phyloP scores from a whole-genome alignment of 1,140 invertebrate genomes.

The Tetramorium alpestre region DNA sequence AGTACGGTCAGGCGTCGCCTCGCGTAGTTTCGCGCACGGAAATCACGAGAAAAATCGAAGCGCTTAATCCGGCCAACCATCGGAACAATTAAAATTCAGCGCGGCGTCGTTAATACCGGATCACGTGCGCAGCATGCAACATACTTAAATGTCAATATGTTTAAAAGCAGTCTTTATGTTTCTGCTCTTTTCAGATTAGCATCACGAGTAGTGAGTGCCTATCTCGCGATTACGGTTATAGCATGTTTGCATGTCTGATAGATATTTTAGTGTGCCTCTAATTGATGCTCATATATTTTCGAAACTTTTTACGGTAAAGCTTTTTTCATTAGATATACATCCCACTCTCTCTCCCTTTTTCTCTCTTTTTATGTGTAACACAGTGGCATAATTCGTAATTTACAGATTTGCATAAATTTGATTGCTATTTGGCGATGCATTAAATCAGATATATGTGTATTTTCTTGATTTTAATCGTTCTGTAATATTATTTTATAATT shows the following conservation, averaged over 20 bases:
- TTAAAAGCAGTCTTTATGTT: slow-evolving; percentile 44
- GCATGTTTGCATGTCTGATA: slow-evolving; percentile 27
- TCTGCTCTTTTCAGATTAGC: slow-evolving; percentile 24
- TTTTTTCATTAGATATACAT: neutral
- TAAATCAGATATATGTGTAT: neutral
- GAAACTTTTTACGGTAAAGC: neutral
- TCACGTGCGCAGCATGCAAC: slow-evolving; percentile 16
- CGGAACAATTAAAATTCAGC: slow-evolving; percentile 45
- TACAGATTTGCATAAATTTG: neutral
- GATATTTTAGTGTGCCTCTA: slow-evolving; percentile 26
- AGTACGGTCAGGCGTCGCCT: neutral
- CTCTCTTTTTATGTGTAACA: neutral
- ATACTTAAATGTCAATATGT: slow-evolving; percentile 30
- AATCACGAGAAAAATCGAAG: slow-evolving; percentile 41
- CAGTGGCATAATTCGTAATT: neutral
- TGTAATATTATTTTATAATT: neutral
- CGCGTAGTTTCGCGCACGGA: neutral
- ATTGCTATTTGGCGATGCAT: neutral
- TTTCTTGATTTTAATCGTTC: neutral
- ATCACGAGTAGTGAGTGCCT: neutral
- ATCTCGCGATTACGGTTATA: slow-evolving; percentile 13
- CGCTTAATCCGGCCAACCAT: neutral
- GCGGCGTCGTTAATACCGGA: slow-evolving; percentile 24
- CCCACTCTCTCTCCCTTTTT: neutral
- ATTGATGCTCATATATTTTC: neutral